These are phyloP conservation scores for Leptocoma aspasia DNA, from an alignment of 2,113 vertebrate genomes.

Conservation along the genomic window DNA sequence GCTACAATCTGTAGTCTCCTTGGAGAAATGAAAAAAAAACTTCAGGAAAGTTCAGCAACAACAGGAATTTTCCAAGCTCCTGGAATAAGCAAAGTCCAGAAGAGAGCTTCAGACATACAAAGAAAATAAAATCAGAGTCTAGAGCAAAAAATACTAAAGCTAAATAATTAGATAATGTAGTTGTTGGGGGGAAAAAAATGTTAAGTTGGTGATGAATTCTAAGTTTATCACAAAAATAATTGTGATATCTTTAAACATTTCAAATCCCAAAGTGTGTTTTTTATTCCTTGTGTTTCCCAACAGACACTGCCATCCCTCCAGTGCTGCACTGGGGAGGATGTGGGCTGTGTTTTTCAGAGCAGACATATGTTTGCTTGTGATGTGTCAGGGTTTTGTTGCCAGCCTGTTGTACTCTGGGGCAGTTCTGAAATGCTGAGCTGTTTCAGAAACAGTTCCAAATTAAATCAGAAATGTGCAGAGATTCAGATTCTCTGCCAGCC, in stretches of 20 bases:
- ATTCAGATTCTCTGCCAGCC: neutral
- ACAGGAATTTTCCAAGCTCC: neutral
- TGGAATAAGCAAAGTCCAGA: neutral
- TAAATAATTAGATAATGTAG: neutral
- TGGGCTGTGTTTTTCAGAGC: neutral
- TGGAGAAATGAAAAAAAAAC: neutral
- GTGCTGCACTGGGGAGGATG: neutral
- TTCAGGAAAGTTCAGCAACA: neutral
- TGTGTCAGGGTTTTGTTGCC: neutral
- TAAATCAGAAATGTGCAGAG: neutral
- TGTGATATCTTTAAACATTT: neutral
- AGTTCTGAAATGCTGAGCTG: neutral
- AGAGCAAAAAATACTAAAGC: neutral
- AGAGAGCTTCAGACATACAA: neutral
- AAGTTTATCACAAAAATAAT: neutral
- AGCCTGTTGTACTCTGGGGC: neutral
- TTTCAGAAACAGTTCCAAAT: neutral
- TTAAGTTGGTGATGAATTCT: neutral
- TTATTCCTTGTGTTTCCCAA: neutral
- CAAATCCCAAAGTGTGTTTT: neutral
- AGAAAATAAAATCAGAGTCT: neutral
- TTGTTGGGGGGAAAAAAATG: rapidly evolving
- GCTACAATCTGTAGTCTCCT: neutral
- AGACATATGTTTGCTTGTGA: neutral
- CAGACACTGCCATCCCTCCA: neutral